Conservation (phyloP, 1,140 invertebrate genomes). For the Wiebesia pumilae region DNA sequence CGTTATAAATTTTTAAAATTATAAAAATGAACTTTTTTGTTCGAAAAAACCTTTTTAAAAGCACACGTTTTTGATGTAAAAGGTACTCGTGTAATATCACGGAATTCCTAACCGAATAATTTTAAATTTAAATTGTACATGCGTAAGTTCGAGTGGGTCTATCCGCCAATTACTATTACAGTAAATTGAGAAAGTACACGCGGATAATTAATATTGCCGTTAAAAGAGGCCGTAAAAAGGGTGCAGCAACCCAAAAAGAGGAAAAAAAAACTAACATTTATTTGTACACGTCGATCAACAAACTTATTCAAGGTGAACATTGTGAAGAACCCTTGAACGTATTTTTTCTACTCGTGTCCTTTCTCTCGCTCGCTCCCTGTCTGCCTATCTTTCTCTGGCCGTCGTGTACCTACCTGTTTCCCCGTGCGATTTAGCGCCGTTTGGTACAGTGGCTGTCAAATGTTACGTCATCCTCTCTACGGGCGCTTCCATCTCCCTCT, state of each 20-base stretch:
- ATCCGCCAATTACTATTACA: background rate
- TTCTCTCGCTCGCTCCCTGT: background rate
- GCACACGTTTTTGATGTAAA: background rate
- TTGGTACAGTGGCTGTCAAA: slow-evolving; percentile 68
- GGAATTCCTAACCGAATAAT: background rate
- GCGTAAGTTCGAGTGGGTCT: too few relatives aligned
- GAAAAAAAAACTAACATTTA: background rate
- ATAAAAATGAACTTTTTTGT: background rate
- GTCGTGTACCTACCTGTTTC: slow-evolving; percentile 54
- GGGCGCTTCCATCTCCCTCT: slow-evolving; percentile 42
- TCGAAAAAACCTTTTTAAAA: background rate
- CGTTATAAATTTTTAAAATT: background rate
- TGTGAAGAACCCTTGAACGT: background rate
- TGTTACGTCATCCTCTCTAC: slow-evolving; percentile 64
- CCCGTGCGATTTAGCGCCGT: slow-evolving; percentile 54
- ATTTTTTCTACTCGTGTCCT: background rate
- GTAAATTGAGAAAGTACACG: background rate
- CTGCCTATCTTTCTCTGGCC: slow-evolving; percentile 49
- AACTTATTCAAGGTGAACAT: slow-evolving; percentile 4
- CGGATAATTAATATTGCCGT: background rate
- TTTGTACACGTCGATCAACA: background rate
- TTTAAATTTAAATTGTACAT: background rate
- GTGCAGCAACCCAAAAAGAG: background rate
- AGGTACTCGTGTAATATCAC: background rate
- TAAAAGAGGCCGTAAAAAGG: too few relatives aligned